Conservation (phyloP, 2,113 vertebrate species). For the Elachura formosa region DNA sequence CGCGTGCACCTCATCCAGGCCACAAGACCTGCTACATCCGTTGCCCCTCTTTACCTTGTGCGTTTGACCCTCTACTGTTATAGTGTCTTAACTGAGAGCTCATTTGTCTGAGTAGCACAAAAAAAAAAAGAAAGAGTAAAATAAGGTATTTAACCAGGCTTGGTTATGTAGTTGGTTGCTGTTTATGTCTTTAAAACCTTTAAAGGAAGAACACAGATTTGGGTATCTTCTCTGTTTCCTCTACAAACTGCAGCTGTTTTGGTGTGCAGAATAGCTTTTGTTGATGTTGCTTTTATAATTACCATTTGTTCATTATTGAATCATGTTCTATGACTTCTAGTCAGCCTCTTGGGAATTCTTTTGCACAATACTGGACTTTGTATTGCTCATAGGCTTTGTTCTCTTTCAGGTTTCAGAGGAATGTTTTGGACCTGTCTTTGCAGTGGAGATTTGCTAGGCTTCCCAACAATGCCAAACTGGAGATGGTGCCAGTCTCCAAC, state of each 20-base stretch:
- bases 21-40: fast-evolving
- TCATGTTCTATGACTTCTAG: not conserved
- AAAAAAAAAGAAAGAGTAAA: not conserved
- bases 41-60: too few relatives aligned
- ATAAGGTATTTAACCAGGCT: not conserved
- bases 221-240: not conserved
- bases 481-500: slow-evolving; percentile 84
- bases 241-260: not conserved
- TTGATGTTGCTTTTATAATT: not conserved
- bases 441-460: slow-evolving; percentile 94
- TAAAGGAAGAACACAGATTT: not conserved
- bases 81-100: fast-evolving
- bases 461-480: slow-evolving; percentile 96
- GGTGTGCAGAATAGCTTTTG: not conserved
- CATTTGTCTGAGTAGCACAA: not conserved
- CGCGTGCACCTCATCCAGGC: fast-evolving
- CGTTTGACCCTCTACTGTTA: fast-evolving
- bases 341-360: not conserved
- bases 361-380: not conserved
- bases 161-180: not conserved
- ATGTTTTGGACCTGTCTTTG: slow-evolving; percentile 83
- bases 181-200: not conserved
- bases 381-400: not conserved
- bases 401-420: slow-evolving; percentile 89
- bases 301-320: not conserved